A percentile compares a stretch with the other conserved stretches of the same genome.
These are phyloP conservation scores for Bimastos eiseni DNA, from an alignment of 2,888 invertebrate species.

Conservation along the genomic window DNA sequence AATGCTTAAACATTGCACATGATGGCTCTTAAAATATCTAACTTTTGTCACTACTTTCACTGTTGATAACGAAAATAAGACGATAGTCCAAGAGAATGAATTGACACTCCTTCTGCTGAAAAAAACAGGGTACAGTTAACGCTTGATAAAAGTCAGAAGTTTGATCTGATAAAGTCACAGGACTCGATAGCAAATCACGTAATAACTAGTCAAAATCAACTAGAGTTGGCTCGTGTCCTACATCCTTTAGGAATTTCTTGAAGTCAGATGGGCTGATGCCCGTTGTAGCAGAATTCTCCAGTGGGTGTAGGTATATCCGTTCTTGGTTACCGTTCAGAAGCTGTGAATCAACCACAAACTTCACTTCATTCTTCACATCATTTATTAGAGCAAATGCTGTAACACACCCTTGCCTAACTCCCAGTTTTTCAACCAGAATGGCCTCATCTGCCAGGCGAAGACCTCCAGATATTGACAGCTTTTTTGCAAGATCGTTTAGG, in stretches of 20 bases:
- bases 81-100: background rate
- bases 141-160: background rate
- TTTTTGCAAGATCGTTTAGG: conserved; percentile 56
- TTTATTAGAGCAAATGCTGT: conserved; percentile 60
- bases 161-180: background rate
- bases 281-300: conserved; percentile 54
- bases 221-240: conserved; percentile 34
- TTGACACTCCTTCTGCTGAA: background rate
- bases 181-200: background rate
- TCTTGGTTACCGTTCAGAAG: conserved; percentile 50
- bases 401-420: conserved; percentile 60
- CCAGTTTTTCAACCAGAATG: conserved; percentile 54
- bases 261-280: conserved; percentile 41
- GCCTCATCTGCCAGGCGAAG: conserved; percentile 59
- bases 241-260: conserved; percentile 39
- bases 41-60: background rate
- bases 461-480: conserved; percentile 55
- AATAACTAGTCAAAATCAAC: conserved; percentile 39
- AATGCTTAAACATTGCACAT: background rate
- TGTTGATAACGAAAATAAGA: conserved; percentile 5
- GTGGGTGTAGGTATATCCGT: conserved; percentile 57
- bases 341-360: conserved; percentile 51
- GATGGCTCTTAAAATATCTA: background rate
- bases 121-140: background rate
- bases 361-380: conserved; percentile 54